Conservation (phyloP, 1,140 invertebrate species). For the Oncopeltus fasciatus region DNA sequence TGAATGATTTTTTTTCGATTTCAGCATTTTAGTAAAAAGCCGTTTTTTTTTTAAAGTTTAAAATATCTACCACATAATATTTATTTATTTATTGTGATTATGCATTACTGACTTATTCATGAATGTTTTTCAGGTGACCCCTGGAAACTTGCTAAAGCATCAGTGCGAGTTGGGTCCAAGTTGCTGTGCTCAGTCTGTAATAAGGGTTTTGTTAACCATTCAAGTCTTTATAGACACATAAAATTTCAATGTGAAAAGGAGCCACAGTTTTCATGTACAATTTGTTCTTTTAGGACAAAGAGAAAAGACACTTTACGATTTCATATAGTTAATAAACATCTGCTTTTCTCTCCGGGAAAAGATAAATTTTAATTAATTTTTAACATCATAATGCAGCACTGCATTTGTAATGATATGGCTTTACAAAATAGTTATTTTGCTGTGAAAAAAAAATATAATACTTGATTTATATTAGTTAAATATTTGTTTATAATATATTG, state of each 20-base stretch:
- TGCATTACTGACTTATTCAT: constrained; percentile 18
- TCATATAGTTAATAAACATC: not conserved
- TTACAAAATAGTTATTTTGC: no score
- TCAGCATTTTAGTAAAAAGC: no score
- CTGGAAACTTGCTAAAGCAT: not conserved
- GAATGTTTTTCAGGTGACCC: not conserved
- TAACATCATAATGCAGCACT: no score
- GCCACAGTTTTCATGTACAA: constrained; percentile 29
- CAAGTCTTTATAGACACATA: constrained; percentile 61
- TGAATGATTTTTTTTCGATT: no score
- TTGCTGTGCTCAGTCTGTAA: constrained; percentile 51
- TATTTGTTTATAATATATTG: no score
- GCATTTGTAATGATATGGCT: no score
- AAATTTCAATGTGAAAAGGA: constrained; percentile 73
- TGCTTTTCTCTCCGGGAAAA: no score
- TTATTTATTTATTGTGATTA: not conserved
- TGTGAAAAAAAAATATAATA: no score
- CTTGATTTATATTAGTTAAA: no score
- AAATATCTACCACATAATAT: not conserved
- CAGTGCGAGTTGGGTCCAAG: not conserved
- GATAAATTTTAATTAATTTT: no score
- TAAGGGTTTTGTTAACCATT: constrained; percentile 62
- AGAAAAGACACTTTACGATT: constrained; percentile 26
- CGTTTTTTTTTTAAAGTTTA: not conserved
- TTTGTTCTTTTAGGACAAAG: constrained; percentile 27